A percentile compares a stretch with the other conserved stretches of the same genome.
These are phyloP conservation scores for Bombyx huttoni DNA, from an alignment of 2,888 invertebrate genomes.

Conservation along the genomic window DNA sequence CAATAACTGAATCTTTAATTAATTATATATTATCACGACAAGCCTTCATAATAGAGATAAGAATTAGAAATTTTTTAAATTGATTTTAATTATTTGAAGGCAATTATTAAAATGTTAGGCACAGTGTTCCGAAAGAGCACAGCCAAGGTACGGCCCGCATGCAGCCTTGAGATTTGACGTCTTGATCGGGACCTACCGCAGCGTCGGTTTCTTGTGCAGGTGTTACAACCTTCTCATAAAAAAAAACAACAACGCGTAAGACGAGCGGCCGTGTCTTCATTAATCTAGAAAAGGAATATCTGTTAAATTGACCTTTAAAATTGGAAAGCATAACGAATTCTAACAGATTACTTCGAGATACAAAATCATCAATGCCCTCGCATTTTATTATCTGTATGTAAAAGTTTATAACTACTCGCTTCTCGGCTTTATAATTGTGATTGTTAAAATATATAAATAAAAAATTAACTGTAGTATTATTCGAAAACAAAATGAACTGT, in stretches of 20 bases:
- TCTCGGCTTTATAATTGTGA: no score
- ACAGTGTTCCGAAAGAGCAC: slow-evolving; percentile 45
- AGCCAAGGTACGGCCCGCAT: slow-evolving; percentile 37
- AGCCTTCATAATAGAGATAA: neutral
- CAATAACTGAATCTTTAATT: no score
- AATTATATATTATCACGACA: neutral
- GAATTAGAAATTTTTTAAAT: neutral
- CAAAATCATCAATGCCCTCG: neutral
- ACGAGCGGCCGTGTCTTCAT: slow-evolving; percentile 49
- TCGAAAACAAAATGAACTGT: neutral
- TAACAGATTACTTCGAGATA: slow-evolving; percentile 6
- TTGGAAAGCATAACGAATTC: slow-evolving; percentile 20
- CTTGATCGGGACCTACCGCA: slow-evolving; percentile 72
- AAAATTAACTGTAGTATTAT: neutral
- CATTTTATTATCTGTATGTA: slow-evolving; percentile 2
- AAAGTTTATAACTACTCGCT: neutral
- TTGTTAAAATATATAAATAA: no score
- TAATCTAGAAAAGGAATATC: slow-evolving; percentile 38
- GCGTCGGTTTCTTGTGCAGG: slow-evolving; percentile 57
- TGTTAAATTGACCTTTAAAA: slow-evolving; percentile 40
- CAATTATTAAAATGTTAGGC: slow-evolving; percentile 25
- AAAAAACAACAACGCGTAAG: slow-evolving; percentile 60
- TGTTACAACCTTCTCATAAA: slow-evolving; percentile 36
- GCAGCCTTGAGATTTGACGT: slow-evolving; percentile 69
- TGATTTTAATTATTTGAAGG: neutral